Base-by-base conservation (phyloP, 2,888 invertebrate species). In the Zhengitettix transpicula region DNA sequence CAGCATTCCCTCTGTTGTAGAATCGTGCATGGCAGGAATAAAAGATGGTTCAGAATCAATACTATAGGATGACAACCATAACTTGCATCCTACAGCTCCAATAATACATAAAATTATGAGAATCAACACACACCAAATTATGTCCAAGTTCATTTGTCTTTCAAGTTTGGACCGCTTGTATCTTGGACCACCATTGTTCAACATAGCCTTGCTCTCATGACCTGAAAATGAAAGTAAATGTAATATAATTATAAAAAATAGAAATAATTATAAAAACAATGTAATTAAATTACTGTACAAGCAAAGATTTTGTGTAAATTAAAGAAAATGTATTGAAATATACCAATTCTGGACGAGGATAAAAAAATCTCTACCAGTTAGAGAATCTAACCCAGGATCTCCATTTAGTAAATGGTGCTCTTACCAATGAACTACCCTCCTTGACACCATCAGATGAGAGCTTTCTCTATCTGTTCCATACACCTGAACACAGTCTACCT, bases 201-300 rank as follows among this genome's bases (percentile, higher is more conserved):
- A 80, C 92, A 97, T 92, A 16, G 96, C 92, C 76, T 98, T 98
- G 15, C 96, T 96, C 77, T 98, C 97, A 73, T 93, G 93, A 61
- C 97, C 91, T 80, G 9, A 47, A 47, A 47, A 47, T 80, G 9
- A 47, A 47, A 47, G 8, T 47, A 12, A 12, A 53, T 16, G 17
- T 16, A 52, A 52, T 11, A 52, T 16, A 52, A 15, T 15, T 8
- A 16, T 16, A 1, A 11, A n/a, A 8, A 17, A 17, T 3, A 10
- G 11, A 52, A 52, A 52, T 52, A 52, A 16, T 52, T 52, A 52
- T 52, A 10, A 52, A 52, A n/a, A n/a, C n/a, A n/a, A n/a, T n/a
- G n/a, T n/a, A n/a, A n/a, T n/a, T n/a, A 44, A 44, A 44, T n/a
- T 47, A n/a, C 8, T 47, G 47, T 5, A 47, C 3, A 8, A 7